Conservation (phyloP, 2,888 invertebrate genomes). For the Drosophila putrida region DNA sequence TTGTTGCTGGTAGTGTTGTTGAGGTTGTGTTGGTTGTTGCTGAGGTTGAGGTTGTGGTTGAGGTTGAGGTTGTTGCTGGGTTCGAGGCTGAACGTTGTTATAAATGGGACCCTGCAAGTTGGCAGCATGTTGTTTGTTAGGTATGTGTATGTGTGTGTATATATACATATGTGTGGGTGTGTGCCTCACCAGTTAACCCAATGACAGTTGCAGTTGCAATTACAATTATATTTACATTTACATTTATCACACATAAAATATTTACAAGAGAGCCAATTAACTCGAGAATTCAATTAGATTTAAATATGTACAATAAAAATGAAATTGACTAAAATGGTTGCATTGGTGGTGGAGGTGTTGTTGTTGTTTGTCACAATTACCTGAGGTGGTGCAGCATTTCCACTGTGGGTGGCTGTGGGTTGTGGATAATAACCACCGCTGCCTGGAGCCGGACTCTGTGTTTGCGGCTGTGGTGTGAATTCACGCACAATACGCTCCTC, state of each 20-base stretch:
- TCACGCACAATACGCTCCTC: conserved; percentile 89
- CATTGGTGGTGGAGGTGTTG: neutral
- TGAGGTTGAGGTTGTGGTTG: conserved; percentile 40
- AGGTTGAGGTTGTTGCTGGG: conserved; percentile 44
- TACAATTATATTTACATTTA: conserved; percentile 68
- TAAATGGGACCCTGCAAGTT: conserved; percentile 81
- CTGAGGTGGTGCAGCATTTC: conserved; percentile 59
- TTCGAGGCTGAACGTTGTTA: conserved; percentile 77
- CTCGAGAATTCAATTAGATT: conserved; percentile 7
- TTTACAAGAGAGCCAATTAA: conserved; percentile 35
- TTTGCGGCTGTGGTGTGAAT: conserved; percentile 84
- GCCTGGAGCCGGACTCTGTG: conserved; percentile 74
- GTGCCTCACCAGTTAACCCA: conserved; percentile 58
- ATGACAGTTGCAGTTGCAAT: conserved; percentile 51
- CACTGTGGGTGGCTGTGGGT: conserved; percentile 35
- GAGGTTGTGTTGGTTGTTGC: conserved; percentile 33
- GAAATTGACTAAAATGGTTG: neutral
- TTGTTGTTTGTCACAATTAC: conserved; percentile 61
- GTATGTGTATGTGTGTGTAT: conserved; percentile 17
- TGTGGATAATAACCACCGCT: conserved; percentile 70
- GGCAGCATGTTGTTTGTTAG: conserved; percentile 55
- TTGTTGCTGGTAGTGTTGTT: conserved; percentile 45
- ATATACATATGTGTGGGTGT: conserved; percentile 13
- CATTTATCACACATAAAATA: conserved; percentile 47
- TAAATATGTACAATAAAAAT: conserved; percentile 24